A percentile compares a stretch with the other conserved stretches of the same genome.
phyloP scores from a whole-genome alignment of 2,113 vertebrate species.

The Xyrauchen texanus region DNA sequence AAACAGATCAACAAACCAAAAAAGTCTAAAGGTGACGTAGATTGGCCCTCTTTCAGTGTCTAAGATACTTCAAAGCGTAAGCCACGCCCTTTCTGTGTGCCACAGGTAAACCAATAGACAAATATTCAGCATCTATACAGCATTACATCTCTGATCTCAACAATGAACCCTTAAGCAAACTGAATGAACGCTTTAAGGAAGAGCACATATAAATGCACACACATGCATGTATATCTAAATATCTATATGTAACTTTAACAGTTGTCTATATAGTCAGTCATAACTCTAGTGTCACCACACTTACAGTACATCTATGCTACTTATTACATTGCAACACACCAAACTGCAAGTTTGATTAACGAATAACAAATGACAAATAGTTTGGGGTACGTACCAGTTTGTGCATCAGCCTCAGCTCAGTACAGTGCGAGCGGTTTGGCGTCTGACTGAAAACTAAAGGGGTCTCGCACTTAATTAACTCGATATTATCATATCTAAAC shows the following conservation, averaged over 20 bases:
- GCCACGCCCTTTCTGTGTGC: neutral
- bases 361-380: neutral
- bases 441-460: conserved; percentile 37
- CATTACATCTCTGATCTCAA: neutral
- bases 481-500: conserved; percentile 33
- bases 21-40: too few species aligned
- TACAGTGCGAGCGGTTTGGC: neutral
- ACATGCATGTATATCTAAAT: neutral
- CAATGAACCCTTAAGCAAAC: neutral
- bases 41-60: too few species aligned
- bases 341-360: neutral
- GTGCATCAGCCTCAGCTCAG: conserved; percentile 16
- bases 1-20: too few species aligned
- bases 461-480: conserved; percentile 46
- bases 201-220: neutral
- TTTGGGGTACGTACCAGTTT: conserved; percentile 43
- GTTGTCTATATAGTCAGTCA: neutral
- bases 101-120: neutral
- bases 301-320: neutral
- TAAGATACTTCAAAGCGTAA: neutral
- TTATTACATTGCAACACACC: neutral
- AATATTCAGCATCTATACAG: neutral
- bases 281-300: neutral
- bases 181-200: neutral
- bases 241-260: too few species aligned